These are phyloP conservation scores for Lepilemur septentrionalis DNA, from an alignment of 2,797 vertebrate genomes.

Conservation along the genomic window DNA sequence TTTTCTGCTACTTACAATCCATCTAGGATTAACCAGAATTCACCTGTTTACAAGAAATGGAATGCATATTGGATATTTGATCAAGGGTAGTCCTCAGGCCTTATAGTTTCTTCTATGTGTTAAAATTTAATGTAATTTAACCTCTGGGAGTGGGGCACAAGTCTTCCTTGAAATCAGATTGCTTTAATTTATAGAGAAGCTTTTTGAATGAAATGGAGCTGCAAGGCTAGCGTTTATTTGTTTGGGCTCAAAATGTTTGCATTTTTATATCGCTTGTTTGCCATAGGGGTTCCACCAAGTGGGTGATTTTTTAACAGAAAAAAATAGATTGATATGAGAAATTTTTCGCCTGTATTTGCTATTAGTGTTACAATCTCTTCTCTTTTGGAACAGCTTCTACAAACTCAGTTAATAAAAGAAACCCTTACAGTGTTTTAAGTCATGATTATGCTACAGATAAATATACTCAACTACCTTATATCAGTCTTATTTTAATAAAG, in stretches of 20 bases:
- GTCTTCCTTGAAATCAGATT: constrained; percentile 21
- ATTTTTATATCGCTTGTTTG: constrained; percentile 46
- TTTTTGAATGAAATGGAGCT: constrained; percentile 54
- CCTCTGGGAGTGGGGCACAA: neutral
- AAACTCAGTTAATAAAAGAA: constrained; percentile 53
- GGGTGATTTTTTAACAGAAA: neutral
- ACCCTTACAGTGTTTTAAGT: neutral
- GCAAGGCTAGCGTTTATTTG: constrained; percentile 52
- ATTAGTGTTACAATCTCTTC: constrained; percentile 25
- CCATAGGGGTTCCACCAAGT: neutral
- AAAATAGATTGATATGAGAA: constrained; percentile 57
- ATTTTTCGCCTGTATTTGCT: constrained; percentile 36
- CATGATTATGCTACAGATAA: neutral
- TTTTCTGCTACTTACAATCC: constrained; percentile 35
- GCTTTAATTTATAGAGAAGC: constrained; percentile 49
- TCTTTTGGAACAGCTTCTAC: neutral
- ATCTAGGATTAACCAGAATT: constrained; percentile 56
- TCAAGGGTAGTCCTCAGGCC: constrained; percentile 15
- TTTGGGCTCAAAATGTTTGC: constrained; percentile 61
- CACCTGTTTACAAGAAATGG: constrained; percentile 33
- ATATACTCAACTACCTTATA: neutral
- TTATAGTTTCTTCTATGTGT: constrained; percentile 22
- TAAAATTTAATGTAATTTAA: constrained; percentile 62
- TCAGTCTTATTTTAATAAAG: neutral
- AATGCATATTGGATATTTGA: constrained; percentile 43